Evolutionary conservation across 2,888 invertebrate species (phyloP).

Genomic region (Agrenia bidenticulata): DNA sequence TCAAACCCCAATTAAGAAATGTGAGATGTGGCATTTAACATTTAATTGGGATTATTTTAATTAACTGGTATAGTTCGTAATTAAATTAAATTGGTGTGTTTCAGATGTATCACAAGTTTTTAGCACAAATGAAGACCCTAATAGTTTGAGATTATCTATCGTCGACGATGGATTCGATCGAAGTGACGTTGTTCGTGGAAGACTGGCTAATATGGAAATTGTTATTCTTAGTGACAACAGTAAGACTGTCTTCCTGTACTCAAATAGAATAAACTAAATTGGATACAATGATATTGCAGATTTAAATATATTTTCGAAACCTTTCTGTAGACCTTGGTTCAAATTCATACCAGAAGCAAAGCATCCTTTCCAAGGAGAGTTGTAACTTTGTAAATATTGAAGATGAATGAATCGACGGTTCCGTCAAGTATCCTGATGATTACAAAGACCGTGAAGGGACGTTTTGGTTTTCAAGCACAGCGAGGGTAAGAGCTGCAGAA

Average conservation of each 20-base stretch:
- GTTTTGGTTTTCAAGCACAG: conserved; percentile 58
- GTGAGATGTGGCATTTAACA: background rate
- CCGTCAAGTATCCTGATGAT: conserved; percentile 61
- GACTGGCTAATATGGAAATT: conserved; percentile 62
- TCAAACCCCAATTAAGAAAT: conserved; percentile 25
- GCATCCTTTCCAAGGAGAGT: conserved; percentile 62
- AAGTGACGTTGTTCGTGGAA: conserved; percentile 58
- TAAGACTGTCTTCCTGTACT: conserved; percentile 53
- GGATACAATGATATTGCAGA: too few relatives aligned
- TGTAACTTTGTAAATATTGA: conserved; percentile 59
- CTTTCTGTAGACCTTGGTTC: conserved; percentile 61
- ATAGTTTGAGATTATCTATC: conserved; percentile 60
- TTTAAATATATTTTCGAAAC: too few relatives aligned
- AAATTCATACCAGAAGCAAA: conserved; percentile 61
- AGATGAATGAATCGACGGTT: conserved; percentile 60
- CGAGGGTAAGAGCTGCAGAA: conserved; percentile 53
- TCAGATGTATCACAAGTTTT: too few relatives aligned
- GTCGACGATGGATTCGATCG: conserved; percentile 54
- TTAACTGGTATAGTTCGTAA: too few relatives aligned
- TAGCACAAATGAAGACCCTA: too few relatives aligned
- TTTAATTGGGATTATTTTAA: conserved; percentile 60
- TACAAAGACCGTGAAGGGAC: conserved; percentile 60
- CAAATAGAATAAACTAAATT: too few relatives aligned
- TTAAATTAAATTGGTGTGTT: too few relatives aligned
- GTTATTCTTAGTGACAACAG: conserved; percentile 65